These are phyloP conservation scores for Cynodonichthys magdalenae DNA, from an alignment of 2,797 vertebrate genomes.

Conservation along the genomic window DNA sequence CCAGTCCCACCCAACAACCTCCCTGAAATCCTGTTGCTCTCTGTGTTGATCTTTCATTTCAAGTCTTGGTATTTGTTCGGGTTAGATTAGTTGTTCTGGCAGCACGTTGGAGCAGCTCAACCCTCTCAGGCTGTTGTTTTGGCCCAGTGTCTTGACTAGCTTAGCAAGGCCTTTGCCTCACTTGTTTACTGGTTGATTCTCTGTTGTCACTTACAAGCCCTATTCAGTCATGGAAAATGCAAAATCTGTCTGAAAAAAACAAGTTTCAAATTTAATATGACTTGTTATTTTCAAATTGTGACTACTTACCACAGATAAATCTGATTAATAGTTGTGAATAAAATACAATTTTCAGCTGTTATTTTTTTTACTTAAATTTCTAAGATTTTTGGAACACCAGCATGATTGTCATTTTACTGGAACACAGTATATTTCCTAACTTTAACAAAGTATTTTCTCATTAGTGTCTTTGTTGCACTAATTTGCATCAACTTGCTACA, in stretches of 20 bases:
- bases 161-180: slow-evolving; percentile 20
- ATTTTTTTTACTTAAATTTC: slow-evolving; percentile 4
- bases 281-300: neutral
- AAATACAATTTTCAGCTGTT: slow-evolving; percentile 13
- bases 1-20: slow-evolving; percentile 2
- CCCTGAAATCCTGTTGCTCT: slow-evolving; percentile 22
- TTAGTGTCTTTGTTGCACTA: slow-evolving; percentile 36
- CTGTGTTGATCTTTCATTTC: slow-evolving; percentile 28
- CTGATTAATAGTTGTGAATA: neutral
- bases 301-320: neutral
- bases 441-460: slow-evolving; percentile 36
- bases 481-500: slow-evolving; percentile 18
- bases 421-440: too few relatives aligned
- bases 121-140: slow-evolving; percentile 21
- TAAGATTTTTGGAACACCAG: slow-evolving; percentile 8
- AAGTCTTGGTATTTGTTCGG: slow-evolving; percentile 34
- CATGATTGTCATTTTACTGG: too few relatives aligned
- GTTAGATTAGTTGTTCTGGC: slow-evolving; percentile 30
- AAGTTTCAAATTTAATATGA: neutral
- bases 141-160: slow-evolving; percentile 17
- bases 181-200: slow-evolving; percentile 15
- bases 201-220: slow-evolving; percentile 1
- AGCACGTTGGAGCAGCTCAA: slow-evolving; percentile 20
- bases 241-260: neutral
- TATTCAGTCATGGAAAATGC: slow-evolving; percentile 5